Conservation (phyloP, 2,888 invertebrate species). For the Patella ulyssiponensis region DNA sequence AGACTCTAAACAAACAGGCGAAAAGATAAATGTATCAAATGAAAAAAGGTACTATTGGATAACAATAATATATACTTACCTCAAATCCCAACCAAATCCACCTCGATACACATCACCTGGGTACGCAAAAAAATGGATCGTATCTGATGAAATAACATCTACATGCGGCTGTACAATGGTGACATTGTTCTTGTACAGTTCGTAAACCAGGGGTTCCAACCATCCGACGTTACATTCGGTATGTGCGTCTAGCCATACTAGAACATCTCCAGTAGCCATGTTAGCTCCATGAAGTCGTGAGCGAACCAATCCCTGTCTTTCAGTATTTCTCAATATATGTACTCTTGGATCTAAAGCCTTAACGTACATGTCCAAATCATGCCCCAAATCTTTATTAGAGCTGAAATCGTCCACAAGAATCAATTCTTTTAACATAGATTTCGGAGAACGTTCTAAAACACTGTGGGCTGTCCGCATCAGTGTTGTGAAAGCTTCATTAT, state of each 20-base stretch:
- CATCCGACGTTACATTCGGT: slow-evolving; percentile 28
- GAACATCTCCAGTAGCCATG: slow-evolving; percentile 23
- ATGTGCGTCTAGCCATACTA: slow-evolving; percentile 35
- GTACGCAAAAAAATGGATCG: slow-evolving; percentile 1
- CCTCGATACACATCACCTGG: slow-evolving; percentile 9
- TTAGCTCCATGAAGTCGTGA: slow-evolving; percentile 29
- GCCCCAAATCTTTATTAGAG: slow-evolving; percentile 22
- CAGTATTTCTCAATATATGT: slow-evolving; percentile 22
- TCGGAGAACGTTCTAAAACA: slow-evolving; percentile 25
- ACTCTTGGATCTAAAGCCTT: slow-evolving; percentile 20
- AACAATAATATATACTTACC: not conserved
- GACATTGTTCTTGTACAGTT: slow-evolving; percentile 5
- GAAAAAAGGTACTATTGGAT: no score
- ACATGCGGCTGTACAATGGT: slow-evolving; percentile 29
- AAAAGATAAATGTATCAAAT: no score
- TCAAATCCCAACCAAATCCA: slow-evolving; percentile 26
- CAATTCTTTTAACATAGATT: slow-evolving; percentile 24
- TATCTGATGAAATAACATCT: slow-evolving; percentile 11
- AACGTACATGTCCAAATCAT: slow-evolving; percentile 25
- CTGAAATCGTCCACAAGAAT: slow-evolving; percentile 36
- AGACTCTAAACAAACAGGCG: no score
- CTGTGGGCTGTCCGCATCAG: slow-evolving; percentile 28
- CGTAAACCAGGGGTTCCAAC: slow-evolving; percentile 24
- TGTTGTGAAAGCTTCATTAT: slow-evolving; percentile 31
- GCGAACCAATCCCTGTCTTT: slow-evolving; percentile 28